These are phyloP conservation scores for Pelodiscus sinensis DNA, from an alignment of 2,113 vertebrate species.

Conservation along the genomic window DNA sequence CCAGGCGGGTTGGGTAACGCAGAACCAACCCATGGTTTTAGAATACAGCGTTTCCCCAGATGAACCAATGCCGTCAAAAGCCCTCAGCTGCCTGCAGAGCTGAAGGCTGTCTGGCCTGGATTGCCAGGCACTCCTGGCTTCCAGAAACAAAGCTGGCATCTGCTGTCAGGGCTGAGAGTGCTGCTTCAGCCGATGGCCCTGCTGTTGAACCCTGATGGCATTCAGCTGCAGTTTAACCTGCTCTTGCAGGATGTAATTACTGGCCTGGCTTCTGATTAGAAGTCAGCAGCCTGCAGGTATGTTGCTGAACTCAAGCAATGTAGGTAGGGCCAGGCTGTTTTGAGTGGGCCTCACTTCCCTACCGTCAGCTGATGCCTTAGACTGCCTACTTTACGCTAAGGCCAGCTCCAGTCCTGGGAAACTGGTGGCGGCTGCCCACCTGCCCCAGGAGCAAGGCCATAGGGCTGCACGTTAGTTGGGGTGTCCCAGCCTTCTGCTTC, in stretches of 20 bases:
- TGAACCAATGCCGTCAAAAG: conserved; percentile 59
- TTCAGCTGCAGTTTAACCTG: conserved; percentile 33
- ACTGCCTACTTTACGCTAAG: too few relatives aligned
- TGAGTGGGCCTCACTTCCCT: neutral
- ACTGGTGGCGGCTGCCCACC: too few relatives aligned
- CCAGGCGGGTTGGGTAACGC: conserved; percentile 52
- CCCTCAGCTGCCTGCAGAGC: conserved; percentile 54
- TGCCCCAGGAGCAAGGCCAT: neutral
- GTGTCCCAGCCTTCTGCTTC: neutral
- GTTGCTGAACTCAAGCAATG: neutral
- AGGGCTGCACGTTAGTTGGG: neutral
- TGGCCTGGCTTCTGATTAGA: neutral
- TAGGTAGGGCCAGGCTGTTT: neutral
- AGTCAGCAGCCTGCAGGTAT: neutral
- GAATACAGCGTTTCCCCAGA: conserved; percentile 47
- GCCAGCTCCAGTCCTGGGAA: too few relatives aligned
- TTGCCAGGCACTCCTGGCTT: conserved; percentile 7
- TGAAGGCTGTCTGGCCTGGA: conserved; percentile 32
- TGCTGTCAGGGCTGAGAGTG: neutral
- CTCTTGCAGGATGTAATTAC: neutral
- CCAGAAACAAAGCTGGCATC: neutral
- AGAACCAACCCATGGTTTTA: conserved; percentile 64
- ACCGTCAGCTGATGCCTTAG: too few relatives aligned
- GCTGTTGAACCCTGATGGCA: conserved; percentile 23
- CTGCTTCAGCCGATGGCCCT: conserved; percentile 21